Conservation (phyloP, 2,113 vertebrate genomes). For the Phyllostomus hastatus region DNA sequence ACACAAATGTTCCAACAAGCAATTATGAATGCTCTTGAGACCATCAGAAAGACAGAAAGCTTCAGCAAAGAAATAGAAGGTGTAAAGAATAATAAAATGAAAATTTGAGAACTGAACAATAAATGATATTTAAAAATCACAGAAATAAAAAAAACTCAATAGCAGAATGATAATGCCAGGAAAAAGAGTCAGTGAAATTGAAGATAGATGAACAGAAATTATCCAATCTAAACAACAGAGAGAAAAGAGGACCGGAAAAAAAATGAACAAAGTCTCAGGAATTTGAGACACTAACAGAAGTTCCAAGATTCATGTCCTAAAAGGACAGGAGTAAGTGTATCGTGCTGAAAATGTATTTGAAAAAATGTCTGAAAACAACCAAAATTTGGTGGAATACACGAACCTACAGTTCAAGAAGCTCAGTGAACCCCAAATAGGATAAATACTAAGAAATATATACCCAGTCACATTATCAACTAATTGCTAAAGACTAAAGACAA, state of each 20-base stretch:
- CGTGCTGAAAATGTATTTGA: background rate
- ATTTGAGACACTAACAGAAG: background rate
- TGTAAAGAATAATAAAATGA: background rate
- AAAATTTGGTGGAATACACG: background rate
- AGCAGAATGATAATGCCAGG: background rate
- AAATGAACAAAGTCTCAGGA: background rate
- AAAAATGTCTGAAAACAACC: background rate
- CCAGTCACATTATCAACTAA: background rate
- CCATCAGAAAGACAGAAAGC: background rate
- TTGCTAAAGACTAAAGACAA: background rate
- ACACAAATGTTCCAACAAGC: background rate
- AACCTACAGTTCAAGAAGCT: background rate
- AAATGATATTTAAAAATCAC: background rate
- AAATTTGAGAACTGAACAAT: conserved; percentile 21
- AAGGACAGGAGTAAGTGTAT: background rate
- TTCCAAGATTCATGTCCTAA: background rate
- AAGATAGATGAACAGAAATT: background rate
- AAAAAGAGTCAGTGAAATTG: background rate
- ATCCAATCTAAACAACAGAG: background rate
- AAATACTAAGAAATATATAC: background rate
- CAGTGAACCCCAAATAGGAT: background rate
- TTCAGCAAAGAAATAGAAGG: background rate
- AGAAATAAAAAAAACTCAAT: background rate
- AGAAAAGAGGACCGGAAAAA: background rate
- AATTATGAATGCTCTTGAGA: background rate